Conservation (phyloP, 2,888 invertebrate genomes). For the Gymnocheta viridis region DNA sequence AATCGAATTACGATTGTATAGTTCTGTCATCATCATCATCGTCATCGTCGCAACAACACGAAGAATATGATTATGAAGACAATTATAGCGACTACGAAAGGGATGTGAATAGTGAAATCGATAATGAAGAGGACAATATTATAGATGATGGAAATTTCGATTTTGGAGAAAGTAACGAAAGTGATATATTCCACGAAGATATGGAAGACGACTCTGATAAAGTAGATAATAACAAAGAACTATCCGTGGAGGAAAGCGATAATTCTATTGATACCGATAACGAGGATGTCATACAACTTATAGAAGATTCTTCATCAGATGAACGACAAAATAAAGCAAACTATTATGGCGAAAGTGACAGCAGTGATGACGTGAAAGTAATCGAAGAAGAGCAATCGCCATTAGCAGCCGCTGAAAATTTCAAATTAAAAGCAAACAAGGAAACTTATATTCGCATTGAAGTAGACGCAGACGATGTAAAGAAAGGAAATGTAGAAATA, state of each 20-base stretch:
- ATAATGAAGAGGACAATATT: conserved; percentile 41
- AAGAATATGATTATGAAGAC: conserved; percentile 1
- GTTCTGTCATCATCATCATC: conserved; percentile 59
- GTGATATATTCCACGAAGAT: neutral
- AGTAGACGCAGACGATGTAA: neutral
- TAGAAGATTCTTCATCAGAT: conserved; percentile 61
- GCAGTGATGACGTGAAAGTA: conserved; percentile 51
- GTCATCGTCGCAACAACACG: conserved; percentile 1
- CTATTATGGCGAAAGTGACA: conserved; percentile 39
- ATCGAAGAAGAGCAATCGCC: conserved; percentile 8
- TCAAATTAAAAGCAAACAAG: neutral
- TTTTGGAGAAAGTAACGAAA: conserved; percentile 41
- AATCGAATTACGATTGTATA: conserved; percentile 48
- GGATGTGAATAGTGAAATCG: conserved; percentile 16
- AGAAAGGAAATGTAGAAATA: conserved; percentile 3
- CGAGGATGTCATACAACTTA: conserved; percentile 39
- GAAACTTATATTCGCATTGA: neutral
- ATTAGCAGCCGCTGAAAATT: neutral
- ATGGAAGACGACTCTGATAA: conserved; percentile 1
- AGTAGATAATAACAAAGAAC: conserved; percentile 17
- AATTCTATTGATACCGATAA: conserved; percentile 14
- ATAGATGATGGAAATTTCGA: conserved; percentile 61
- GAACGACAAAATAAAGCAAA: neutral
- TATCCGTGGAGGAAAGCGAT: conserved; percentile 21
- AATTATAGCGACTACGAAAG: conserved; percentile 42